These are phyloP conservation scores for Haplochromis burtoni DNA, from an alignment of 2,113 vertebrate genomes.

Conservation along the genomic window DNA sequence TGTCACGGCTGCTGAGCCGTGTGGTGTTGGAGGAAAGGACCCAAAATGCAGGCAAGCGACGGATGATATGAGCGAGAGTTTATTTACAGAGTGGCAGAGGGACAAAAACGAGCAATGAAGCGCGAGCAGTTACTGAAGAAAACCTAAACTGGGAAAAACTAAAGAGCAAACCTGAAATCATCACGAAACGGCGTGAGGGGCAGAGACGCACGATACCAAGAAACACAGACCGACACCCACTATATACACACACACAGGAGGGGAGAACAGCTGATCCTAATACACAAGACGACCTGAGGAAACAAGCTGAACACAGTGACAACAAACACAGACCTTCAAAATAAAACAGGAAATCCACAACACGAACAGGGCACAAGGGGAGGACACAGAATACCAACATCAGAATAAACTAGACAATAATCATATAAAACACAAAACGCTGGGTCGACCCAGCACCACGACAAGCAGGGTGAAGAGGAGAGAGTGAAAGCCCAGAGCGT, in stretches of 20 bases:
- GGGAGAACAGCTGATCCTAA: not conserved
- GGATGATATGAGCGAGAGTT: not conserved
- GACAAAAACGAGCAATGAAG: not conserved
- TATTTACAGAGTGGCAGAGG: not conserved
- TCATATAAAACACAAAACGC: not conserved
- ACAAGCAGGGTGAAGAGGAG: not conserved
- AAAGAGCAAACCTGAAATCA: not conserved
- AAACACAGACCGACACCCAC: not conserved
- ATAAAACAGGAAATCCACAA: too few relatives aligned
- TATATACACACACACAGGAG: too few relatives aligned
- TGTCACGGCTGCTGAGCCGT: fast-evolving
- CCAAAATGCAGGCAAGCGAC: not conserved
- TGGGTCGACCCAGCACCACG: fast-evolving
- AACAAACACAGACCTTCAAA: too few relatives aligned
- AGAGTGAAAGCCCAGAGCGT: not conserved
- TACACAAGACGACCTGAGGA: too few relatives aligned
- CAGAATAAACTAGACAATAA: not conserved
- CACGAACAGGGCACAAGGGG: too few relatives aligned
- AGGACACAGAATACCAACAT: not conserved
- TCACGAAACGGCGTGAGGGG: fast-evolving
- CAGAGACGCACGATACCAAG: not conserved
- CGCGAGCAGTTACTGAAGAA: fast-evolving
- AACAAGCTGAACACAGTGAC: too few relatives aligned
- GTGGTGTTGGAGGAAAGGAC: not conserved
- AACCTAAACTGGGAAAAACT: not conserved